These are phyloP conservation scores for Stegodyphus mimosarum DNA, from an alignment of 1,140 invertebrate genomes.

Conservation along the genomic window DNA sequence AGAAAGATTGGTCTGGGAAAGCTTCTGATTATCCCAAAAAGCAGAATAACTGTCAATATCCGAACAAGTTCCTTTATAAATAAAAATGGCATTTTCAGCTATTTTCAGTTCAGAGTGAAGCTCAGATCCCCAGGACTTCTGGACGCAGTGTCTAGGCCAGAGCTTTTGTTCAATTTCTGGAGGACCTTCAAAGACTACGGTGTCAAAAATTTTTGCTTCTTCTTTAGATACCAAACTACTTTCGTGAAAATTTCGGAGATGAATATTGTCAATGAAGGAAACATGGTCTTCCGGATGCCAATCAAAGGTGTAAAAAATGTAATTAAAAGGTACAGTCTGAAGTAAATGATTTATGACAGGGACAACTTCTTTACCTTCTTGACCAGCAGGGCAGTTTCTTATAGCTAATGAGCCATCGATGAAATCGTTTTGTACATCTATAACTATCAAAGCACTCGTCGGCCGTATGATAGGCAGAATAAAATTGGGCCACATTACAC, in stretches of 20 bases:
- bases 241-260: slow-evolving; percentile 76
- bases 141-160: slow-evolving; percentile 96
- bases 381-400: slow-evolving; percentile 89
- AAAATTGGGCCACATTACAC: slow-evolving; percentile 71
- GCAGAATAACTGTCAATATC: slow-evolving; percentile 97
- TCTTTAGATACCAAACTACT: slow-evolving; percentile 74
- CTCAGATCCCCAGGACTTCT: slow-evolving; percentile 93
- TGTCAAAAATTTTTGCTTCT: slow-evolving; percentile 86
- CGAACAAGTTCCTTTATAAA: slow-evolving; percentile 79
- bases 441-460: slow-evolving; percentile 89
- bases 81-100: slow-evolving; percentile 60
- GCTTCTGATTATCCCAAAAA: slow-evolving; percentile 96
- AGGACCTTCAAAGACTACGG: slow-evolving; percentile 89
- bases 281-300: slow-evolving; percentile 98
- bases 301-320: slow-evolving; percentile 94
- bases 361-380: slow-evolving; percentile 90
- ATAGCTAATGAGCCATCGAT: slow-evolving; percentile 94
- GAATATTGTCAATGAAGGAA: slow-evolving; percentile 94
- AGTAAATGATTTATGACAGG: slow-evolving; percentile 92
- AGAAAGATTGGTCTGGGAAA: slow-evolving; percentile 87
- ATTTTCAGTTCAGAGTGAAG: slow-evolving; percentile 92
- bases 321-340: slow-evolving; percentile 86
- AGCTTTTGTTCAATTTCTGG: slow-evolving; percentile 83
- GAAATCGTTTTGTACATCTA: slow-evolving; percentile 99
- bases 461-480: slow-evolving; percentile 82